Evolutionary conservation across 2,797 vertebrate species (phyloP).

Genomic region (Myotis myotis): DNA sequence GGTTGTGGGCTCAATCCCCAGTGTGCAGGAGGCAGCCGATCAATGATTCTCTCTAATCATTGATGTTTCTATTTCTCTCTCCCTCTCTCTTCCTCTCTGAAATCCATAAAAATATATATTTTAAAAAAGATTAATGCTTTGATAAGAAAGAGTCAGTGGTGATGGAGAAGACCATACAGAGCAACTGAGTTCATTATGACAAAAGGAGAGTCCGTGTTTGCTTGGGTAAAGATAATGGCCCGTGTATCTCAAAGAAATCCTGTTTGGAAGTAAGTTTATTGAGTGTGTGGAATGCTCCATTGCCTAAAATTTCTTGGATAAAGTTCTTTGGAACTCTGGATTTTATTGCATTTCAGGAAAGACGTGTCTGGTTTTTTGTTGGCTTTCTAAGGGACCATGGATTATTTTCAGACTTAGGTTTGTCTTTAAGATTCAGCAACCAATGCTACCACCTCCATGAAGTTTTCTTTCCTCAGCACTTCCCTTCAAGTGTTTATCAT

Average conservation of each 20-base stretch:
- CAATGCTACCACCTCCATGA: neutral
- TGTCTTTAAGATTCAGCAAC: neutral
- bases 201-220: neutral
- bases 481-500: neutral
- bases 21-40: no score
- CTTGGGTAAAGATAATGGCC: neutral
- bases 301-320: neutral
- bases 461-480: neutral
- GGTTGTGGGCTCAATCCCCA: no score
- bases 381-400: neutral
- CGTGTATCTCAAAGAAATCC: neutral
- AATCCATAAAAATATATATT: no score
- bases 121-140: neutral
- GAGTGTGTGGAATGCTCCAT: neutral
- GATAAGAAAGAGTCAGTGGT: neutral
- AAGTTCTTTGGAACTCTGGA: neutral
- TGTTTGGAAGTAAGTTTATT: neutral
- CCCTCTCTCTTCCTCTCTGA: no score
- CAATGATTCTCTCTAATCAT: no score
- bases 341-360: slow-evolving; percentile 5
- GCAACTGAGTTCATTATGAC: neutral
- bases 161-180: neutral
- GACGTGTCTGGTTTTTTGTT: neutral
- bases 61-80: no score
- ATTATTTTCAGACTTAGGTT: neutral